Conservation (phyloP, 1,140 invertebrate genomes). For the Bombyx mori region DNA sequence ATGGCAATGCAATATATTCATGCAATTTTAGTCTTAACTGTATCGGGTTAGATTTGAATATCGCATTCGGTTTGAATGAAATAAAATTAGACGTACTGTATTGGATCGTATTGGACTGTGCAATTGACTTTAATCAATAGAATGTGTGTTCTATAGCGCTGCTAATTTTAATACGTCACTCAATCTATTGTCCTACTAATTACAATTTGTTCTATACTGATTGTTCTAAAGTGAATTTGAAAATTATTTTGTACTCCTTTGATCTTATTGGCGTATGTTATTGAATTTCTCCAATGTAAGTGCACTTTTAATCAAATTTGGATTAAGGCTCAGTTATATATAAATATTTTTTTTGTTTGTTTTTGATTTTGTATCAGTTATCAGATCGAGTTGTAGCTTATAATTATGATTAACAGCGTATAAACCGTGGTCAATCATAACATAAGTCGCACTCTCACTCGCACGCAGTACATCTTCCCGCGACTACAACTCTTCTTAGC, state of each 20-base stretch:
- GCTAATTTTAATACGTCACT: constrained; percentile 21
- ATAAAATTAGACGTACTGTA: constrained; percentile 13
- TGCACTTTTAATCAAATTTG: too few species aligned
- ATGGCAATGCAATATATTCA: constrained; percentile 16
- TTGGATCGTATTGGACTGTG: constrained; percentile 21
- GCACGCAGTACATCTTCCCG: too few species aligned
- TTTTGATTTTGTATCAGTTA: too few species aligned
- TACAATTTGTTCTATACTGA: constrained; percentile 4
- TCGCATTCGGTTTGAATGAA: constrained; percentile 2
- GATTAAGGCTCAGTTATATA: too few species aligned
- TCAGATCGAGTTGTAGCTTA: too few species aligned
- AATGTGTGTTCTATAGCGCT: constrained; percentile 25
- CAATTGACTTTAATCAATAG: constrained; percentile 39
- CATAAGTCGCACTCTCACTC: too few species aligned
- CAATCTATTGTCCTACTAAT: constrained; percentile 13
- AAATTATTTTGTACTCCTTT: constrained; percentile 1
- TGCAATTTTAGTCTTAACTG: constrained; percentile 20
- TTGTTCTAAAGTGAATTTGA: constrained; percentile 5
- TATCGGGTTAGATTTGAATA: constrained; percentile 15
- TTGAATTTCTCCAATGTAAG: neutral
- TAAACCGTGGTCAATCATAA: too few species aligned
- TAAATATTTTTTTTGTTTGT: too few species aligned
- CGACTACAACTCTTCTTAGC: too few species aligned
- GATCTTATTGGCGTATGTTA: constrained; percentile 1
- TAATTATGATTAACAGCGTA: too few species aligned